Evolutionary conservation across 2,797 vertebrate genomes (phyloP), one percentile per base, ranked within the genome.

Genomic region (Enteromius afrohamiltoni): DNA sequence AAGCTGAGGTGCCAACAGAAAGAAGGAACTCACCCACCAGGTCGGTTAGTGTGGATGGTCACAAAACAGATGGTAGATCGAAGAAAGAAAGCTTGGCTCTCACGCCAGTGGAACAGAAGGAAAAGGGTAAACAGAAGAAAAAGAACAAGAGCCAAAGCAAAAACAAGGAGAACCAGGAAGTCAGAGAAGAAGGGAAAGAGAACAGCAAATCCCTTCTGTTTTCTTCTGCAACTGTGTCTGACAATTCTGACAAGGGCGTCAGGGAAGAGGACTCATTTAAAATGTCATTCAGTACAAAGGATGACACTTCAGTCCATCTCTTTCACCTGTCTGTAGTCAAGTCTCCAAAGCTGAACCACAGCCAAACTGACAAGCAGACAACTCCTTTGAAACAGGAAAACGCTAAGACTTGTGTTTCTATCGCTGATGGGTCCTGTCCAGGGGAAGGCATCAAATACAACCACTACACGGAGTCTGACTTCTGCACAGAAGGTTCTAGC

Each of bases 131-230:
- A 93, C 95, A 97, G 31, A 99, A 99, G 94, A 96, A 93, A 91
- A 99, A 98, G 92, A 94, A 96, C 85, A 99, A 99, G 92, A 99
- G 96, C 88, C 98, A 97, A 90, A 98, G 95, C 90, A 99, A 99
- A 95, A 99, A 99, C 91, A 99, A 99, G 92, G 98, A 99, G 87
- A 99, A 99, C 90, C 97, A 99, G 87, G 97, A 99, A 83, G 87
- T 96, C 71, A 94, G 95, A 82, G 93, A 95, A 87, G 96, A 97
- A 0, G 95, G 96, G 11, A 97, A 97, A 90, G 98, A 99, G 93
- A 98, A 98, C 89, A 93, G 96, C 51, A 97, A 97, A 93, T 90
- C 96, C 3, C 88, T 96, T 80, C 96, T 96, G 81, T 92, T 96
- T 78, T 93, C 95, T 29, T 91, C 95, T 23, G 93, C 95, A 13